Conservation (phyloP, 2,113 vertebrate species). For the Mellivora capensis region DNA sequence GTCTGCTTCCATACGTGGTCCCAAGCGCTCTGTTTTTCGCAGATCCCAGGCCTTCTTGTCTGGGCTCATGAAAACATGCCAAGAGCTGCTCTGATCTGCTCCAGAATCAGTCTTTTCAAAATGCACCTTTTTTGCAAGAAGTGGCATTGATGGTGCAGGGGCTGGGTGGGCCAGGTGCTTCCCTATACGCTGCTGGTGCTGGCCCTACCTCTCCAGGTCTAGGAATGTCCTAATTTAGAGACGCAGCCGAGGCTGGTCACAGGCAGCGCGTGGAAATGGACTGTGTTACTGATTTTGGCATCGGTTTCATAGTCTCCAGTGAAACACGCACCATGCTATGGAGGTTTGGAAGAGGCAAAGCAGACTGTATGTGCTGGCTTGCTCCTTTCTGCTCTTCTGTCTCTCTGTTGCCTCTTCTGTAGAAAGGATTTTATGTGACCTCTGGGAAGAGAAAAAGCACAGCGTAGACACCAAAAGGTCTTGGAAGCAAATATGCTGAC, state of each 20-base stretch:
- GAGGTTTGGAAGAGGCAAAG: not conserved
- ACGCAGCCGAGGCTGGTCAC: not conserved
- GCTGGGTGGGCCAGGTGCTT: not conserved
- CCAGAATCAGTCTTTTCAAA: constrained; percentile 46
- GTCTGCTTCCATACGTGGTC: constrained; percentile 37
- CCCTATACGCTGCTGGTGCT: not conserved
- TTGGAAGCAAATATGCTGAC: too few relatives aligned
- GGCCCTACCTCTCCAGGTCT: not conserved
- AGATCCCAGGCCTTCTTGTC: constrained; percentile 58
- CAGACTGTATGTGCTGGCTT: not conserved
- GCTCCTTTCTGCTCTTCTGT: not conserved
- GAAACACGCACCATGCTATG: not conserved
- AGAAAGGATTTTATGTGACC: not conserved
- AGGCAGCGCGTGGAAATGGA: not conserved
- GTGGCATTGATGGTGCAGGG: not conserved
- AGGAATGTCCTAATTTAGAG: not conserved
- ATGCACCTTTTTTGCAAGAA: constrained; percentile 45
- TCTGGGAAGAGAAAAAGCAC: not conserved
- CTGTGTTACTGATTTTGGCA: fast-evolving
- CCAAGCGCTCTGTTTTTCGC: not conserved
- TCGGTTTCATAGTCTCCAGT: not conserved
- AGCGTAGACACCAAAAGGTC: too few relatives aligned
- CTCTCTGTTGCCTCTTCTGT: not conserved
- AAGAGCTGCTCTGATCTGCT: constrained; percentile 19
- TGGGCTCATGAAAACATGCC: constrained; percentile 59